These are phyloP conservation scores for Rhipidura dahli DNA, from an alignment of 2,113 vertebrate species.

Conservation along the genomic window DNA sequence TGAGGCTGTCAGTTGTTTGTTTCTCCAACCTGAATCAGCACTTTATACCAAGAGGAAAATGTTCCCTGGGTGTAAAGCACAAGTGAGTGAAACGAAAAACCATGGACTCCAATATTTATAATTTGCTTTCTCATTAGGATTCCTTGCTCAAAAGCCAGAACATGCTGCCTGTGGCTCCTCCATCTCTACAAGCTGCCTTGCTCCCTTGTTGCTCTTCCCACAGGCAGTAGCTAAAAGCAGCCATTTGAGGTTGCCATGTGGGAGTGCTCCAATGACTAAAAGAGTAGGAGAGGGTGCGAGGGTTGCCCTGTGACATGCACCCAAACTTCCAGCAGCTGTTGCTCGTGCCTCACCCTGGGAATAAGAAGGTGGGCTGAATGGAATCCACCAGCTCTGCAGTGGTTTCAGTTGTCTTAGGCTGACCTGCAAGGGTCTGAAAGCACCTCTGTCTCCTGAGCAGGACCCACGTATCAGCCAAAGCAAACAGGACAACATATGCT, in stretches of 20 bases:
- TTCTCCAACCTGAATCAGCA: constrained; percentile 52
- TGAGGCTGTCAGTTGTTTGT: constrained; percentile 54
- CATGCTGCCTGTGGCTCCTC: neutral
- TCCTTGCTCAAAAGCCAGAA: neutral
- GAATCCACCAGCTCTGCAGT: neutral
- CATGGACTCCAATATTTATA: constrained; percentile 30
- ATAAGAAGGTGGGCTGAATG: neutral
- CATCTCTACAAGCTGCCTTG: neutral
- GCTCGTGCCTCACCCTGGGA: rapidly evolving
- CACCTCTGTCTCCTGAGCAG: neutral
- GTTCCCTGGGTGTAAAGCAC: neutral
- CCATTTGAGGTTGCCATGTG: neutral
- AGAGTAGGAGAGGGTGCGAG: rapidly evolving
- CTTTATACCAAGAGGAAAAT: constrained; percentile 36
- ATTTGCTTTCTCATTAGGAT: constrained; percentile 26
- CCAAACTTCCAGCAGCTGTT: neutral
- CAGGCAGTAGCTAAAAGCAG: neutral
- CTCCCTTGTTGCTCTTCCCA: neutral
- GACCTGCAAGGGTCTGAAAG: neutral
- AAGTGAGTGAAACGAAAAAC: neutral
- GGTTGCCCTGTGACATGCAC: neutral
- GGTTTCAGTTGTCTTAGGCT: neutral
- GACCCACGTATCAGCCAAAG: neutral
- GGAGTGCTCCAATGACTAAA: neutral
- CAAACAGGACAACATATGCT: neutral